A percentile compares a stretch with the other conserved stretches of the same genome.
Conservation (phyloP, 1,140 invertebrate genomes). For the Maconellicoccus hirsutus region DNA sequence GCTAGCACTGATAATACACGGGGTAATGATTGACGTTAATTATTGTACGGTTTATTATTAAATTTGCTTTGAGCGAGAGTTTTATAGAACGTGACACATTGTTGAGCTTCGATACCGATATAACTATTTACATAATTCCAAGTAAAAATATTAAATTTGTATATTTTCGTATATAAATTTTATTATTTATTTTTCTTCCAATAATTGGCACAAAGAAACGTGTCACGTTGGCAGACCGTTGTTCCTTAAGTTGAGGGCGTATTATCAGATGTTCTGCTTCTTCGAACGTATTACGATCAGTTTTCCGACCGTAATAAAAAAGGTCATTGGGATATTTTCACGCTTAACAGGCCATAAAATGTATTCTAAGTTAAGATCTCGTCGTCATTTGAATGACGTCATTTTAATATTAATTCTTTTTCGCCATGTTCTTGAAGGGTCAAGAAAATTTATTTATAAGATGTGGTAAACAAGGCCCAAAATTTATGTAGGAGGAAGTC, state of each 20-base stretch:
- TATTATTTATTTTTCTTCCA: too few species aligned
- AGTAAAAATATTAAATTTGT: background rate
- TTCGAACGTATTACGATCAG: too few species aligned
- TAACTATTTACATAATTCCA: background rate
- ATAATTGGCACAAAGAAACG: too few species aligned
- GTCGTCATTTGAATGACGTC: too few species aligned
- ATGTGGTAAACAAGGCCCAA: too few species aligned
- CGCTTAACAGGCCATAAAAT: background rate
- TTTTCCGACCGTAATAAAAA: too few species aligned
- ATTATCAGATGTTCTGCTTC: too few species aligned
- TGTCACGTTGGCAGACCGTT: background rate
- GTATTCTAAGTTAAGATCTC: background rate
- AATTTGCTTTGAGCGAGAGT: background rate
- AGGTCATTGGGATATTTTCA: background rate
- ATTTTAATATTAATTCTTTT: too few species aligned
- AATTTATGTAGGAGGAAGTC: too few species aligned
- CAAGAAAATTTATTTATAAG: too few species aligned
- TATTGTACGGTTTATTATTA: conserved; percentile 5
- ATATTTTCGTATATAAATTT: too few species aligned
- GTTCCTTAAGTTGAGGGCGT: background rate
- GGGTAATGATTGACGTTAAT: conserved; percentile 2
- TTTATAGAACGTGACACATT: background rate
- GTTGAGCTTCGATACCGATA: background rate
- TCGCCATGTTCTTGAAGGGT: too few species aligned
- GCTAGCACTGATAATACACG: background rate